phyloP scores from a whole-genome alignment of 2,888 invertebrate species.

The Eristalis intricaria region DNA sequence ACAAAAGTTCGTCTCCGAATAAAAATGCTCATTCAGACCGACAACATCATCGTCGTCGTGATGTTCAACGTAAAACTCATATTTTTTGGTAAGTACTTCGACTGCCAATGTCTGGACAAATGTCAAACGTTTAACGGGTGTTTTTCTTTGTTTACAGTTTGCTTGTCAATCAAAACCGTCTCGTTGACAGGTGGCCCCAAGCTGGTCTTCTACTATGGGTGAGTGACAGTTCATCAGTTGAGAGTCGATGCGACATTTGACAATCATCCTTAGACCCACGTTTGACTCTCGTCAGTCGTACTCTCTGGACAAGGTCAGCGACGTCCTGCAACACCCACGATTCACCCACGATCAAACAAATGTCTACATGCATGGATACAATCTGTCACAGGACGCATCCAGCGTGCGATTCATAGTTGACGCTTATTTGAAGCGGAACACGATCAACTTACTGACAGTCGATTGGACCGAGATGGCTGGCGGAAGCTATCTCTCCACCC shows the following conservation, averaged over 20 bases:
- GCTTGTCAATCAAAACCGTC: neutral
- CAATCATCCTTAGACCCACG: constrained; percentile 17
- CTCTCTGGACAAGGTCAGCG: neutral
- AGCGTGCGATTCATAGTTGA: constrained; percentile 29
- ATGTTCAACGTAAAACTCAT: neutral
- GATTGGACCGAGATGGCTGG: constrained; percentile 33
- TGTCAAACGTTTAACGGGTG: neutral
- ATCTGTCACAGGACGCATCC: constrained; percentile 18
- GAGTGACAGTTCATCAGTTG: neutral
- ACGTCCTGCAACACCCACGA: constrained; percentile 29
- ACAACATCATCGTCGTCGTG: neutral
- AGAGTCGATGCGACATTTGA: neutral
- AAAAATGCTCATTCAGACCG: neutral
- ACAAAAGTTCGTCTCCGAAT: neutral
- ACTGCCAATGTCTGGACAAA: neutral
- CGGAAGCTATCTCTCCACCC: constrained; percentile 40
- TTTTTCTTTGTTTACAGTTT: neutral
- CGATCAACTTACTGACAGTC: constrained; percentile 44
- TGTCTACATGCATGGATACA: constrained; percentile 43
- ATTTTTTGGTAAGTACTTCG: neutral
- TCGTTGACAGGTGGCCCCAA: constrained; percentile 10
- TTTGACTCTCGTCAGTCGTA: constrained; percentile 10
- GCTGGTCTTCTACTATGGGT: constrained; percentile 48
- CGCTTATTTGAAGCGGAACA: constrained; percentile 34
- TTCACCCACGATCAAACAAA: constrained; percentile 42